Base-by-base conservation (phyloP, 2,797 vertebrate genomes). In the Parotocinclus haroldoi region DNA sequence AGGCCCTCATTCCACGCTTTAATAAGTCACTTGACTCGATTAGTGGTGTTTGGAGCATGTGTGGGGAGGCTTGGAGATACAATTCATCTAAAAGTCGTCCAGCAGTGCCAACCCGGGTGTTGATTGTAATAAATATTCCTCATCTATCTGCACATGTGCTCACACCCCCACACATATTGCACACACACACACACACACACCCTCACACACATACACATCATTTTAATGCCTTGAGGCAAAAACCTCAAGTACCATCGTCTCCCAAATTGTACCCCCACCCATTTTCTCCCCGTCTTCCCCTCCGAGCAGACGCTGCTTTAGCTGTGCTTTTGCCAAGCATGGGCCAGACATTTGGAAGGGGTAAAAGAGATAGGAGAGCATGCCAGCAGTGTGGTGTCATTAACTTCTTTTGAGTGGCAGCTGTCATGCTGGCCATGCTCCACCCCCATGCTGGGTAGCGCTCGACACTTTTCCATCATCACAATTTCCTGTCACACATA, bases 11-110 rank as follows among this genome's bases (percentile, higher is more conserved):
- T 82, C 86, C 92, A 89, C 89, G 80, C 89, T 84, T 86, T 92
- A 93, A 94, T 93, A 90, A 90, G 91, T 90, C 89, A 90, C 83
- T 91, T 83, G 87, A 91, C 88, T 92, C 71, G 78, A 95, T 94
- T 92, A 93, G 86, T 57, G 86, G 87, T 81, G 84, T 63, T 63
- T 75, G 59, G 71, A 55, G 52, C 50, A 61, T 7, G 49, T 19
- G 44, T 37, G 14, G 69, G 38, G 46, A 19, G 14, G 40, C 36
- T 64, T 56, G 62, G 60, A 12, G 50, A 55, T 71, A 74, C 51
- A 63, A 76, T 80, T 76, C 52, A 89, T 86, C 71, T 80, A 87
- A 90, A 89, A 89, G 91, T 93, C 90, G 89, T 87, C 84, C 83
- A 87, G 76, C 63, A 6, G 42, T 82, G 83, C 85, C 72, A 81